A percentile compares a stretch with the other conserved stretches of the same genome.
These are phyloP conservation scores for Drosophila punjabiensis DNA, from an alignment of 1,140 invertebrate species.

Conservation along the genomic window DNA sequence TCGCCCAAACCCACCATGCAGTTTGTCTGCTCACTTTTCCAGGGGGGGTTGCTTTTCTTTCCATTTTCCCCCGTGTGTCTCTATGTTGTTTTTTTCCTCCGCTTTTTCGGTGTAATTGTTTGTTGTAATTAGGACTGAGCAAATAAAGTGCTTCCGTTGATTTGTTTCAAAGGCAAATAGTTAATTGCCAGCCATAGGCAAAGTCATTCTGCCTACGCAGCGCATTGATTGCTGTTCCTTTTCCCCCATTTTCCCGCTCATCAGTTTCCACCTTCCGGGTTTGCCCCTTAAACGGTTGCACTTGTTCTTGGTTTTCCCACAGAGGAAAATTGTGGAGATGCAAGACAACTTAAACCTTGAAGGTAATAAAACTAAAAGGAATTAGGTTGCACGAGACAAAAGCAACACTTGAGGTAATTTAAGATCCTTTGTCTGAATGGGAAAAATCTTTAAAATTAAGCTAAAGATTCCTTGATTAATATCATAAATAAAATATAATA, in stretches of 20 bases:
- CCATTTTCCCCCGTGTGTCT: constrained; percentile 23
- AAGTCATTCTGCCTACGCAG: constrained; percentile 57
- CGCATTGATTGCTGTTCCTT: constrained; percentile 53
- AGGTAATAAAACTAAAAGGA: constrained; percentile 27
- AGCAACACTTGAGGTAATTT: neutral
- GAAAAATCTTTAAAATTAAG: too few relatives aligned
- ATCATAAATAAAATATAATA: too few relatives aligned
- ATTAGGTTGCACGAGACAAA: neutral
- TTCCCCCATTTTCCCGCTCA: neutral
- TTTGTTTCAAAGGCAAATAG: constrained; percentile 82
- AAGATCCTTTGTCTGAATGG: too few relatives aligned
- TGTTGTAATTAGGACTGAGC: constrained; percentile 82
- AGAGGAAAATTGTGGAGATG: neutral
- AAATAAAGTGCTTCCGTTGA: constrained; percentile 83
- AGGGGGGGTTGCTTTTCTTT: constrained; percentile 46
- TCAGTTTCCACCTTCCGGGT: constrained; percentile 32
- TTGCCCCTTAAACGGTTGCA: constrained; percentile 39
- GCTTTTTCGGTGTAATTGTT: constrained; percentile 66
- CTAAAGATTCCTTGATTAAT: neutral
- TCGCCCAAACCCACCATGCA: constrained; percentile 9
- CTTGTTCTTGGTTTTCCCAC: constrained; percentile 35
- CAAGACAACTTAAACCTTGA: neutral
- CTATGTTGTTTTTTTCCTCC: constrained; percentile 12
- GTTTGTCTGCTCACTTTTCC: constrained; percentile 33
- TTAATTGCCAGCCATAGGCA: constrained; percentile 75